Percentiles rank a stretch among this genome's conserved stretches.
phyloP scores from a whole-genome alignment of 2,797 vertebrate genomes.

The Microtus obscurus region DNA sequence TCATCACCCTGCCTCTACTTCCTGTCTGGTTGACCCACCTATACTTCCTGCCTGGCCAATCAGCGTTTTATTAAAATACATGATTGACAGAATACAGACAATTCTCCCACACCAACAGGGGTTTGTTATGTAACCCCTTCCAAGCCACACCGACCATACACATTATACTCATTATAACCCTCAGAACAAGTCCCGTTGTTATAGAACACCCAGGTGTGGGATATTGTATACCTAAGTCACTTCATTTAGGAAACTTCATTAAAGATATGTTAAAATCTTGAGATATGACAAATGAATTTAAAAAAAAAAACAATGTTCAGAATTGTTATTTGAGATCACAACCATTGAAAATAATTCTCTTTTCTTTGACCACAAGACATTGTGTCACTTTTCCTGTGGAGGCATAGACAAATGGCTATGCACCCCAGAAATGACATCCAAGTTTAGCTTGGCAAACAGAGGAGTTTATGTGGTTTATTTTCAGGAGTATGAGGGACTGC shows the following conservation, averaged over 20 bases:
- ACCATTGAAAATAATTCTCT: neutral
- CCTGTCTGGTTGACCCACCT: too few species aligned
- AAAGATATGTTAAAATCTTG: neutral
- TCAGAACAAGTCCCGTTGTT: neutral
- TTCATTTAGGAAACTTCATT: conserved; percentile 27
- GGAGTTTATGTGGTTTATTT: neutral
- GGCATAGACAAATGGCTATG: neutral
- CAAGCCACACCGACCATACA: neutral
- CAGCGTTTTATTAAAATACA: too few species aligned
- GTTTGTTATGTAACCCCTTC: neutral
- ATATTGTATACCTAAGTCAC: neutral
- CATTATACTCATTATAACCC: neutral
- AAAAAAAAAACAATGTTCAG: neutral
- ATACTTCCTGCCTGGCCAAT: too few species aligned
- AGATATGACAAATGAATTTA: neutral
- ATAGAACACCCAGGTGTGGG: neutral
- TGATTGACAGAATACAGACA: too few species aligned
- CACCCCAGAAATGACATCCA: neutral
- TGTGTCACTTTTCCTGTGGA: neutral
- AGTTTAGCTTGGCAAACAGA: neutral
- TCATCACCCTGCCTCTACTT: too few species aligned
- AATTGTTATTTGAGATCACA: neutral
- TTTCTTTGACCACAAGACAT: neutral
- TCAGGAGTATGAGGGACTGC: neutral
- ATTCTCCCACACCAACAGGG: too few species aligned